Evolutionary conservation across 2,888 invertebrate species (phyloP).

Genomic region (Hesperia comma): DNA sequence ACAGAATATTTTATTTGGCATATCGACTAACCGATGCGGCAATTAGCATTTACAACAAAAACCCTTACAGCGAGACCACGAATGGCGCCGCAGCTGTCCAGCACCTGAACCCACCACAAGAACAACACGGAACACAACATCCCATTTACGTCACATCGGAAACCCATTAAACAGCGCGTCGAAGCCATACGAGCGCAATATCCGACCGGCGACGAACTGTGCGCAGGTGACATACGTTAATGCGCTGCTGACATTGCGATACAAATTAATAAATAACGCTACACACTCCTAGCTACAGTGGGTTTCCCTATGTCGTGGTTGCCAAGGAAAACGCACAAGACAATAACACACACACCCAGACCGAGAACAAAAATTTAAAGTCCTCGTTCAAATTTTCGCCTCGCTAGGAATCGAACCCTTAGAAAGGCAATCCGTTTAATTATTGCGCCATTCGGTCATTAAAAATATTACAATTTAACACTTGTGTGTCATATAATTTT

Average conservation of each 20-base stretch:
- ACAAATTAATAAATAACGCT: neutral
- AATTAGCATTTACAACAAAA: slow-evolving; percentile 4
- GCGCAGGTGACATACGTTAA: slow-evolving; percentile 34
- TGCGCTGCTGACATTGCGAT: too few relatives aligned
- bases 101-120: slow-evolving; percentile 51
- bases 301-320: too few relatives aligned
- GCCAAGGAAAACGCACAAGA: too few relatives aligned
- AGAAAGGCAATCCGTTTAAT: too few relatives aligned
- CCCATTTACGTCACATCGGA: slow-evolving; percentile 80
- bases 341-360: too few relatives aligned
- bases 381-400: too few relatives aligned
- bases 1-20: neutral
- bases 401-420: too few relatives aligned
- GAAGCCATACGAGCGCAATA: slow-evolving; percentile 75
- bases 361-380: too few relatives aligned
- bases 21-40: neutral
- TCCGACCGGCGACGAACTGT: slow-evolving; percentile 62
- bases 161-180: slow-evolving; percentile 74
- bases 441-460: too few relatives aligned
- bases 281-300: too few relatives aligned
- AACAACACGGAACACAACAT: slow-evolving; percentile 61
- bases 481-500: too few relatives aligned
- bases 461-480: too few relatives aligned
- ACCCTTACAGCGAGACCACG: slow-evolving; percentile 7
- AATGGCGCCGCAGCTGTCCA: slow-evolving; percentile 10